Evolutionary conservation across 2,888 invertebrate species (phyloP).

Genomic region (Acanthopleura granulata): DNA sequence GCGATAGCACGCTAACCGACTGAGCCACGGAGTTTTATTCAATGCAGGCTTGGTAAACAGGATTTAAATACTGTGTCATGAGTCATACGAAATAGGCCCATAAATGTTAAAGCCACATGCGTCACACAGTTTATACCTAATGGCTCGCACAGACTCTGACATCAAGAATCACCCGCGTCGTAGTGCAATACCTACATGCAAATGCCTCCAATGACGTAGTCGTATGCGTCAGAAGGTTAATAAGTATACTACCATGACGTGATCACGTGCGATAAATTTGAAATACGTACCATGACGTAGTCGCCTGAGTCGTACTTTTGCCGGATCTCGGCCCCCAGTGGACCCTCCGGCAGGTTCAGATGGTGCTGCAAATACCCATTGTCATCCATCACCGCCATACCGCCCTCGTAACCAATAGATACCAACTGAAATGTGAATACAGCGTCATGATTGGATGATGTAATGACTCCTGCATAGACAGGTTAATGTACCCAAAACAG

Average conservation of each 20-base stretch:
- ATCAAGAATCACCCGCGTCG: too few species aligned
- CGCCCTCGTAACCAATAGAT: constrained; percentile 28
- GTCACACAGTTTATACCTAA: too few species aligned
- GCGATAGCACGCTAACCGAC: too few species aligned
- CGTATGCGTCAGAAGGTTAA: neutral
- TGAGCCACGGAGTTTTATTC: too few species aligned
- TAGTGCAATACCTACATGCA: too few species aligned
- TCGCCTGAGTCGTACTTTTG: constrained; percentile 25
- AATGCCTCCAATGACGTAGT: neutral
- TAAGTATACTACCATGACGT: neutral
- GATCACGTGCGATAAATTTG: neutral
- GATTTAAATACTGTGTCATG: too few species aligned
- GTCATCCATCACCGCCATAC: constrained; percentile 29
- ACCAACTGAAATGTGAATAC: constrained; percentile 25
- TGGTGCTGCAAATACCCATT: constrained; percentile 27
- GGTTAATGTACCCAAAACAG: neutral
- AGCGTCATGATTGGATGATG: neutral
- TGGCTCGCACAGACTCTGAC: too few species aligned
- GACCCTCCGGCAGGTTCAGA: constrained; percentile 26
- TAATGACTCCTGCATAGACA: neutral
- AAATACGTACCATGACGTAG: constrained; percentile 14
- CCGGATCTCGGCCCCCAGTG: constrained; percentile 24
- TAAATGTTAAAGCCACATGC: too few species aligned
- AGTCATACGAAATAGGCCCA: too few species aligned
- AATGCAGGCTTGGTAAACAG: too few species aligned